Evolutionary conservation across 2,888 invertebrate genomes (phyloP), one percentile per base, ranked within the genome.

Genomic region (Dryococelus australis): DNA sequence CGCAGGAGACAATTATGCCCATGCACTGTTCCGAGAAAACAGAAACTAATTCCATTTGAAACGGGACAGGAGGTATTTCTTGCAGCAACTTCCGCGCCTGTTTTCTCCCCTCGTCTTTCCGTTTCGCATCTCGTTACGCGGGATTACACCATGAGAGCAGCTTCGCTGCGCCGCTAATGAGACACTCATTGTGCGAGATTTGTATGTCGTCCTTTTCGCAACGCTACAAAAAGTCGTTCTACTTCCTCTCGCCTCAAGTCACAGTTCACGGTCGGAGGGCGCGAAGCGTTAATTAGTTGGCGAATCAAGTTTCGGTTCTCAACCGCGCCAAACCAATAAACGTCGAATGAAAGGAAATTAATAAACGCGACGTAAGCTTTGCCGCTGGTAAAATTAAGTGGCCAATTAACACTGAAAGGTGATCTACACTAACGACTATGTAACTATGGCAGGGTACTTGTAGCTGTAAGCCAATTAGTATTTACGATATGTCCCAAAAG

Each of bases 161-260:
- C 65, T n/a, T 65, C 65, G 65, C n/a, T 10, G n/a, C n/a, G 65
- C 65, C 65, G 65, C 65, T 65, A 65, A 65, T 65, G 65, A 65
- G 65, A 24, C 65, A 3, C 65, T 65, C 65, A 16, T 65, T 65
- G 65, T 65, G 65, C 65, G 8, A 65, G 65, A 65, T 65, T 65
- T 65, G 65, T 65, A 65, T 16, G 65, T 65, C 65, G 65, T 24
- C 65, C 65, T 65, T 65, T 24, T 24, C n/a, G 65, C 16, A 24
- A n/a, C 65, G 65, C 6, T 20, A n/a, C 13, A n/a, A 65, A 65
- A 16, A 65, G 24, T 20, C 65, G 24, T 24, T n/a, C n/a, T n/a
- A 20, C n/a, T 24, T n/a, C 65, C 20, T 1, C 65, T 8, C 10
- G n/a, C n/a, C 8, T 2, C 16, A 65, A 65, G 65, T 65, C 65